Evolutionary conservation across 2,888 invertebrate genomes (phyloP).

Genomic region (Labia minor): DNA sequence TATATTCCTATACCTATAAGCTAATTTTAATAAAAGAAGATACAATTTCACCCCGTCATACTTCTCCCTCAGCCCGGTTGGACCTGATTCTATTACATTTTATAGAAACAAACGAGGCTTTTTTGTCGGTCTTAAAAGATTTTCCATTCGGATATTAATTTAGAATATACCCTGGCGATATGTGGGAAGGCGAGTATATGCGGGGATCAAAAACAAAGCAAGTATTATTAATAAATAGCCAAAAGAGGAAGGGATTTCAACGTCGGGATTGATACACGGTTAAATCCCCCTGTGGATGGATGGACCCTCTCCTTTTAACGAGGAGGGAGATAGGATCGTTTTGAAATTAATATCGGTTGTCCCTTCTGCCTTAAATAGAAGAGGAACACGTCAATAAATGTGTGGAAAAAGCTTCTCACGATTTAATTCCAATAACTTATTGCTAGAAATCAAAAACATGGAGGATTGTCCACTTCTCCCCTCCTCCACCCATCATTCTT

Average conservation of each 20-base stretch:
- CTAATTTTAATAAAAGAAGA: not conserved
- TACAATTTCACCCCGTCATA: not conserved
- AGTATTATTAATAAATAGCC: conserved; percentile 13
- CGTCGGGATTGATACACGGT: conserved; percentile 13
- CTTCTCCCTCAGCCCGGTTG: no score
- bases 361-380: not conserved
- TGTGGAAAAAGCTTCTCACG: not conserved
- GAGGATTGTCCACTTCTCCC: no score
- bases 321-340: not conserved
- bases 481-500: no score
- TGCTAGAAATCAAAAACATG: no score
- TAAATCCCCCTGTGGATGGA: conserved; percentile 5
- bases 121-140: conserved; percentile 13
- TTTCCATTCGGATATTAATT: not conserved
- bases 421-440: not conserved
- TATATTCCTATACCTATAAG: not conserved
- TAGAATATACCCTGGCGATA: not conserved
- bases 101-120: conserved; percentile 4
- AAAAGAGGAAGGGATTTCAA: conserved; percentile 7
- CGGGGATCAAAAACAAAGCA: conserved; percentile 13
- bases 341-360: conserved; percentile 13
- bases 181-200: not conserved
- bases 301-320: conserved; percentile 1
- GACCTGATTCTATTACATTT: not conserved
- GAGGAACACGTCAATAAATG: not conserved